Conservation (phyloP, 1,140 invertebrate species). For the Diprion similis region DNA sequence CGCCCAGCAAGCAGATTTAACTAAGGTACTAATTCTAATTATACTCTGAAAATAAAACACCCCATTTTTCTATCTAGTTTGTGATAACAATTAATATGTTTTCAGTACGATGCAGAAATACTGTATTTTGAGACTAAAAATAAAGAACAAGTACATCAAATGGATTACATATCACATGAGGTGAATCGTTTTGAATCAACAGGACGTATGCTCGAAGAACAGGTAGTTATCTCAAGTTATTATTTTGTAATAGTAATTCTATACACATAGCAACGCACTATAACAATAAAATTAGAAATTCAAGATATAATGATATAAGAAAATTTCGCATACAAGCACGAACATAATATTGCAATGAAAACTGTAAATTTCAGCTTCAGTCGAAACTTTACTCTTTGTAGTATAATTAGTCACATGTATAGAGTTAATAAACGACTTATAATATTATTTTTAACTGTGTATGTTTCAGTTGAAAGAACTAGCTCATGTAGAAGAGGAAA, state of each 20-base stretch:
- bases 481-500: constrained; percentile 84
- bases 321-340: too few species aligned
- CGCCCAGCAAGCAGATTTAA: constrained; percentile 87
- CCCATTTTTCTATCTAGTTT: neutral
- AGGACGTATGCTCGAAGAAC: constrained; percentile 77
- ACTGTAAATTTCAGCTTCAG: neutral
- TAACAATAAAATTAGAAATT: neutral
- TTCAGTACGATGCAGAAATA: constrained; percentile 86
- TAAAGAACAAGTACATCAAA: constrained; percentile 82
- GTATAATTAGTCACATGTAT: too few species aligned
- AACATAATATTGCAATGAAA: neutral
- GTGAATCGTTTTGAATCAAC: constrained; percentile 78
- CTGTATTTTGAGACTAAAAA: constrained; percentile 88
- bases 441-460: constrained; percentile 20
- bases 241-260: constrained; percentile 16
- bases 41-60: neutral
- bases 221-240: constrained; percentile 60
- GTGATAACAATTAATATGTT: constrained; percentile 37
- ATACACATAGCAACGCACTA: neutral
- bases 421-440: neutral
- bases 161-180: constrained; percentile 84
- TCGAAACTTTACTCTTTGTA: constrained; percentile 21
- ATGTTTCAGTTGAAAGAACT: constrained; percentile 72
- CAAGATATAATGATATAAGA: too few species aligned
- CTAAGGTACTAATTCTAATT: constrained; percentile 68